phyloP scores from a whole-genome alignment of 2,113 vertebrate species.

The Scatophagus argus region DNA sequence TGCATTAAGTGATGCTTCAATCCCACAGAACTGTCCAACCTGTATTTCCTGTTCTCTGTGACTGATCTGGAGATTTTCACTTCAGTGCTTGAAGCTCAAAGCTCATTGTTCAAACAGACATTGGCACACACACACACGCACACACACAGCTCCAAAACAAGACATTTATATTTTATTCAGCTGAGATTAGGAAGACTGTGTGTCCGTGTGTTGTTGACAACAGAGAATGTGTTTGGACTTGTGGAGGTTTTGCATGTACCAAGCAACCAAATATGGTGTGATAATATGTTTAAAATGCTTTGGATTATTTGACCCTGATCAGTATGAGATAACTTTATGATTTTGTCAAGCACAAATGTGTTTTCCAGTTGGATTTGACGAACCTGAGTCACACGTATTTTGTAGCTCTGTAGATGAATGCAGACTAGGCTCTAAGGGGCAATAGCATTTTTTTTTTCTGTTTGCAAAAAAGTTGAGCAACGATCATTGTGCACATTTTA shows the following conservation, averaged over 20 bases:
- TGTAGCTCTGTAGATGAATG: not conserved
- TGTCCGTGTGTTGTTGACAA: slow-evolving; percentile 7
- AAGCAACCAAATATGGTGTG: slow-evolving; percentile 26
- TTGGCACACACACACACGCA: not conserved
- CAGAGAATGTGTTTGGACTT: not conserved
- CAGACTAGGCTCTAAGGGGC: not conserved
- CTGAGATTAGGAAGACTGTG: not conserved
- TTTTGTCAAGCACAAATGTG: not conserved
- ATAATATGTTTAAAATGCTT: slow-evolving; percentile 27
- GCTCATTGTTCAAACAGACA: too few species aligned
- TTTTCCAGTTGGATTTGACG: not conserved
- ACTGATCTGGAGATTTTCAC: not conserved
- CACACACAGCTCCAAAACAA: not conserved
- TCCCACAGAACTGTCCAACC: not conserved
- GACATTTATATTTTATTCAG: slow-evolving; percentile 10
- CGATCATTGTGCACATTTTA: not conserved
- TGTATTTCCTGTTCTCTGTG: not conserved
- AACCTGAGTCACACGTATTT: not conserved
- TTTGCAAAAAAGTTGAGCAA: not conserved
- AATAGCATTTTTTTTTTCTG: too few species aligned
- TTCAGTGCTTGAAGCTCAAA: not conserved
- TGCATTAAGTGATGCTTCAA: too few species aligned
- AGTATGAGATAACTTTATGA: not conserved
- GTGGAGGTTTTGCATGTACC: not conserved
- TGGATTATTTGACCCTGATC: not conserved